Conservation (phyloP, 2,797 vertebrate genomes). For the Coregonus sp. region DNA sequence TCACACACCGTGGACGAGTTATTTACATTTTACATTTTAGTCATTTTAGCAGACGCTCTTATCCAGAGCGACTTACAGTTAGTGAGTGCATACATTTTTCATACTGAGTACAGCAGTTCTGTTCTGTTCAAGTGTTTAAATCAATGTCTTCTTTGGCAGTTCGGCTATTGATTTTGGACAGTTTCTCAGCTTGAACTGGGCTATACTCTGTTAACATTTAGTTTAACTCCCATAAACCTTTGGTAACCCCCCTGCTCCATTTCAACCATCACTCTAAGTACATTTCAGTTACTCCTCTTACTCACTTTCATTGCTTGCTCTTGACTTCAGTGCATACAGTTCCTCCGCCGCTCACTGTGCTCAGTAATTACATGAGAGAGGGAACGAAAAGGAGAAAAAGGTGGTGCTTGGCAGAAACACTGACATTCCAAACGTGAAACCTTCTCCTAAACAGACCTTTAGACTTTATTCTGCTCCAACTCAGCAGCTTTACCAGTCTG, state of each 20-base stretch:
- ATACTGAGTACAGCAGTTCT: neutral
- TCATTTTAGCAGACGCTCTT: too few species aligned
- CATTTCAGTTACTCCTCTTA: neutral
- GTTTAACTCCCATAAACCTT: neutral
- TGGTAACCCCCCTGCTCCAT: neutral
- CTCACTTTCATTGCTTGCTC: constrained; percentile 37
- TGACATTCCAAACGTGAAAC: constrained; percentile 60
- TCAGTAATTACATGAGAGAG: constrained; percentile 64
- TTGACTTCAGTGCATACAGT: constrained; percentile 30
- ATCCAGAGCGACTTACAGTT: too few species aligned
- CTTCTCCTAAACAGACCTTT: constrained; percentile 45
- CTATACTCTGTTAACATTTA: neutral
- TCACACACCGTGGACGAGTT: neutral
- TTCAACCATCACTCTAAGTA: neutral
- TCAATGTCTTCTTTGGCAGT: neutral
- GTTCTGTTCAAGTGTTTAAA: neutral
- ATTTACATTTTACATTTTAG: too few species aligned
- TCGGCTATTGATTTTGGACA: neutral
- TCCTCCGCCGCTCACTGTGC: constrained; percentile 50
- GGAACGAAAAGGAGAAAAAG: constrained; percentile 38
- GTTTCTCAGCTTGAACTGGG: neutral
- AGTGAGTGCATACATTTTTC: too few species aligned
- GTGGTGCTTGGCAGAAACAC: constrained; percentile 60
- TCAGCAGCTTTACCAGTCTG: constrained; percentile 41
- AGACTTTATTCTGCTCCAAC: constrained; percentile 47